A percentile compares a stretch with the other conserved stretches of the same genome.
These are phyloP conservation scores for Aporrectodea caliginosa DNA, from an alignment of 1,140 invertebrate genomes.

Conservation along the genomic window DNA sequence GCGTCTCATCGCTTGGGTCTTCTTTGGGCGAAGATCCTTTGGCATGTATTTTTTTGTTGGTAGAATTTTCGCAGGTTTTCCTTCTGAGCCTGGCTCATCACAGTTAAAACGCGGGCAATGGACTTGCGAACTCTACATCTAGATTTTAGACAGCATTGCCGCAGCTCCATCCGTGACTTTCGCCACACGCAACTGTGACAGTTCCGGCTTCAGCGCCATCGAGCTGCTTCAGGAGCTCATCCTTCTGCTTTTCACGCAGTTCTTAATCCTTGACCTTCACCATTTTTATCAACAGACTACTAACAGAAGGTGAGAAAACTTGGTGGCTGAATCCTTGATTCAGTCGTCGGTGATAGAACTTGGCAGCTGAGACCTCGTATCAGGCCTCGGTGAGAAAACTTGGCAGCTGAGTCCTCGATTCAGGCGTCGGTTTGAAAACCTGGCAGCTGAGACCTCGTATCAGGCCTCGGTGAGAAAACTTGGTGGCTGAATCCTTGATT, in stretches of 20 bases:
- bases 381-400: too few species aligned
- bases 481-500: too few species aligned
- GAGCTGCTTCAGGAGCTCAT: conserved; percentile 90
- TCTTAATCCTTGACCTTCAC: conserved; percentile 70
- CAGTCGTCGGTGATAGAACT: too few species aligned
- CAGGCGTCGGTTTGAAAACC: too few species aligned
- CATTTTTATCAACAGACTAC: too few species aligned
- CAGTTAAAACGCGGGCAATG: conserved; percentile 95
- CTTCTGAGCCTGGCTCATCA: conserved; percentile 98
- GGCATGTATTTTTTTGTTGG: conserved; percentile 94
- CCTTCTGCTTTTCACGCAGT: conserved; percentile 92
- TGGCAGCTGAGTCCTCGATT: too few species aligned
- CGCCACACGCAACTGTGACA: conserved; percentile 83
- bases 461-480: too few species aligned
- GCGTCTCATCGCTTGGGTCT: conserved; percentile 83
- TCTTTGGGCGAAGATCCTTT: conserved; percentile 90
- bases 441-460: too few species aligned
- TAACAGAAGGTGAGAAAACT: too few species aligned
- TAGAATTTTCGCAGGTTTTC: conserved; percentile 92
- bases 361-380: too few species aligned
- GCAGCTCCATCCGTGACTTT: conserved; percentile 97
- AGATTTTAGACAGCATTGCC: conserved; percentile 97
- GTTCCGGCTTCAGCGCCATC: conserved; percentile 84
- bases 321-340: too few species aligned
- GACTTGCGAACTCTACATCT: conserved; percentile 95